Conservation (phyloP, 2,113 vertebrate genomes). For the Protomyctophum bolini region DNA sequence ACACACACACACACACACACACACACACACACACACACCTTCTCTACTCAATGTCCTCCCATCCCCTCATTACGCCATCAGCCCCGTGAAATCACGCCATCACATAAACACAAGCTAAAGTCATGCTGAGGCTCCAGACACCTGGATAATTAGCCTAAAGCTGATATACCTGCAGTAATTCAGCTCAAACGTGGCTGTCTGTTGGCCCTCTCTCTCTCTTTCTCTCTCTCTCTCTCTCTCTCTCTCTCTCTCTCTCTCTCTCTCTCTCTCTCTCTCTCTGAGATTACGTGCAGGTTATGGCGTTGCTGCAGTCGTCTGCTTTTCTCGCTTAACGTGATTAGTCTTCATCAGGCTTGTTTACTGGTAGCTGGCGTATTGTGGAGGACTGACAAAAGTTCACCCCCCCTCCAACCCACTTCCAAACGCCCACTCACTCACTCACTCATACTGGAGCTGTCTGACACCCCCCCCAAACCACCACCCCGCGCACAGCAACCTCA, state of each 20-base stretch:
- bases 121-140: slow-evolving; percentile 34
- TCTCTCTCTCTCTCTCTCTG: slow-evolving; percentile 75
- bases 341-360: slow-evolving; percentile 94
- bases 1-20: too few relatives aligned
- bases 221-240: slow-evolving; percentile 31
- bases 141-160: slow-evolving; percentile 83
- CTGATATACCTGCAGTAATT: slow-evolving; percentile 80
- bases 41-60: too few relatives aligned
- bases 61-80: not conserved
- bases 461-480: slow-evolving; percentile 25
- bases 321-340: slow-evolving; percentile 91
- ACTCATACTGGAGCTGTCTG: slow-evolving; percentile 64
- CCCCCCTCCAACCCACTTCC: slow-evolving; percentile 67
- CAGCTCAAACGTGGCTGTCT: slow-evolving; percentile 84
- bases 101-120: slow-evolving; percentile 21
- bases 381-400: slow-evolving; percentile 78
- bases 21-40: too few relatives aligned
- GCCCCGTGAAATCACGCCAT: slow-evolving; percentile 27
- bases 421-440: slow-evolving; percentile 61
- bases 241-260: slow-evolving; percentile 78
- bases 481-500: not conserved
- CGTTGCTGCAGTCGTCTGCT: slow-evolving; percentile 83
- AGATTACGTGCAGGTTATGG: slow-evolving; percentile 90
- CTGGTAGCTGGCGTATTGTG: slow-evolving; percentile 78
- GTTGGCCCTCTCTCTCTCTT: slow-evolving; percentile 43